Percentiles rank a stretch among this genome's conserved stretches.
Evolutionary conservation across 2,113 vertebrate genomes (phyloP).

Genomic region (Phalacrocorax brasilianus): DNA sequence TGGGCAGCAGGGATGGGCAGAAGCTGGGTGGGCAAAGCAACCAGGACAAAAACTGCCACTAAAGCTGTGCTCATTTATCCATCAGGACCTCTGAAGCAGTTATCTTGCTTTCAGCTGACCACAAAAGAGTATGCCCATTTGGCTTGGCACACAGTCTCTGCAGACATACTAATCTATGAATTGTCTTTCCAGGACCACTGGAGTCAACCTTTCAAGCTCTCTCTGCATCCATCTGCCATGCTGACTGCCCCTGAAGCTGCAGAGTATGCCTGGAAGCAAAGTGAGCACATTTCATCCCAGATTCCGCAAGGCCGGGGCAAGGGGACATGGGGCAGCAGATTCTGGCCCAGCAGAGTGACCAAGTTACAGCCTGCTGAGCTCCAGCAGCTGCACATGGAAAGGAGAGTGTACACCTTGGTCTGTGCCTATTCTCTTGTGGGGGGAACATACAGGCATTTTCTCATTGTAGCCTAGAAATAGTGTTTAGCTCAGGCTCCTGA

Average conservation of each 20-base stretch:
- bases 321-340: neutral
- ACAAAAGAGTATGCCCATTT: neutral
- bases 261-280: constrained; percentile 74
- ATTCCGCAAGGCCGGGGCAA: neutral
- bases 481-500: neutral
- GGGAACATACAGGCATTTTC: neutral
- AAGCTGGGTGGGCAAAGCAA: neutral
- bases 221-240: constrained; percentile 85
- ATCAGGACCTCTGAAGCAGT: neutral
- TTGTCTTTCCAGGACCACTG: constrained; percentile 43
- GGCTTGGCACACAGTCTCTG: neutral
- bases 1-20: neutral
- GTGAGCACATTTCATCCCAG: constrained; percentile 65
- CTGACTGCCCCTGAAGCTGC: constrained; percentile 81
- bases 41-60: neutral
- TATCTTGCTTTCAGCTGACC: neutral
- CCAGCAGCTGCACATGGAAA: neutral
- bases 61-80: neutral
- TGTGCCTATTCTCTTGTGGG: neutral
- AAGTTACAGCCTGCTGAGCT: neutral
- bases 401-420: neutral
- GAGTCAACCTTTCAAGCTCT: constrained; percentile 74
- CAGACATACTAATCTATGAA: neutral
- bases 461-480: neutral
- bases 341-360: neutral